Conservation (phyloP, 2,888 invertebrate genomes). For the Isotomurus palustris region DNA sequence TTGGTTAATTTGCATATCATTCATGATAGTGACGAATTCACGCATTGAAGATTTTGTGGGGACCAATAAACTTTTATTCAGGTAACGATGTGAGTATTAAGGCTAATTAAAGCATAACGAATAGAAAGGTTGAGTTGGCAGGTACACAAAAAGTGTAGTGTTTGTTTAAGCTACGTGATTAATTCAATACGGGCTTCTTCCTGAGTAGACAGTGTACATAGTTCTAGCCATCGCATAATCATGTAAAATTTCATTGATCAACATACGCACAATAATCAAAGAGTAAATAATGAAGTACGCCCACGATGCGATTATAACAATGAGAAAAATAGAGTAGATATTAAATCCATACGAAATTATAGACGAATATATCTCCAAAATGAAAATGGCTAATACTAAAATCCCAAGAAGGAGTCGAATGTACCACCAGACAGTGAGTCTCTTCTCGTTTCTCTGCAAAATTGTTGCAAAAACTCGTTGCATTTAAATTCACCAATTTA, state of each 20-base stretch:
- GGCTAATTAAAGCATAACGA: too few species aligned
- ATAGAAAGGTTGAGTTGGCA: too few species aligned
- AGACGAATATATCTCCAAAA: slow-evolving; percentile 22
- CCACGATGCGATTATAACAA: slow-evolving; percentile 28
- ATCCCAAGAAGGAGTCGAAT: slow-evolving; percentile 28
- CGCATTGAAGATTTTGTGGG: too few species aligned
- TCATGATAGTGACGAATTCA: too few species aligned
- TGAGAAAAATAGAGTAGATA: slow-evolving; percentile 27
- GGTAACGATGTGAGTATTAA: too few species aligned
- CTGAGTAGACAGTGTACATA: slow-evolving; percentile 32
- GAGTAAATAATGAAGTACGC: slow-evolving; percentile 32
- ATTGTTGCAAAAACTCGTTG: not conserved
- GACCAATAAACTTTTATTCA: too few species aligned
- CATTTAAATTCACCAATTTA: not conserved
- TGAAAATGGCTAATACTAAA: slow-evolving; percentile 21
- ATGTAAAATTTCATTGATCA: slow-evolving; percentile 30
- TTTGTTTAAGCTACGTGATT: too few species aligned
- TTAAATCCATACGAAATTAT: slow-evolving; percentile 20
- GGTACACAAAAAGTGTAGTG: too few species aligned
- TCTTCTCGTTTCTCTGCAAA: slow-evolving; percentile 27
- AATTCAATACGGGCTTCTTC: slow-evolving; percentile 23
- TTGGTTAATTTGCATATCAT: too few species aligned
- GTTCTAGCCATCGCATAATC: slow-evolving; percentile 27
- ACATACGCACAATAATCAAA: slow-evolving; percentile 24
- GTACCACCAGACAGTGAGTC: slow-evolving; percentile 22